Evolutionary conservation across 2,888 invertebrate species (phyloP).

Genomic region (Eupithecia subumbrata): DNA sequence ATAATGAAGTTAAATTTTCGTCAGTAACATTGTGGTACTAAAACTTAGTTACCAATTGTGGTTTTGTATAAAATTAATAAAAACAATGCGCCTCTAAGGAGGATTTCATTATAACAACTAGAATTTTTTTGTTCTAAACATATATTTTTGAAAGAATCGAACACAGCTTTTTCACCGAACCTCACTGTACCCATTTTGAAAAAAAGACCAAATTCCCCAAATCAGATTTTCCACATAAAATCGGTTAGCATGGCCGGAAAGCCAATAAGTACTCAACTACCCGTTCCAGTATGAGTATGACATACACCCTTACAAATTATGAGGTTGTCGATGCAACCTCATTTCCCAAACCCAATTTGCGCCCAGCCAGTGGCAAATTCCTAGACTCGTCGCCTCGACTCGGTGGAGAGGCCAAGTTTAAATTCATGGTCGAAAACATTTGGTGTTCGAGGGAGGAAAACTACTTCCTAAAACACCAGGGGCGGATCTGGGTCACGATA

Average conservation of each 20-base stretch:
- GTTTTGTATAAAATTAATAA: background rate
- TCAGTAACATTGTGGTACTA: background rate
- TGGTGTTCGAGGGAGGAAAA: conserved; percentile 16
- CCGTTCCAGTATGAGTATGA: background rate
- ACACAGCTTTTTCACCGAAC: background rate
- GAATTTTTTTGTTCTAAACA: background rate
- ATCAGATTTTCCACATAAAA: background rate
- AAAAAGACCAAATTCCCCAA: background rate
- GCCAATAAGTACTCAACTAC: conserved; percentile 1
- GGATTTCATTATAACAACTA: background rate
- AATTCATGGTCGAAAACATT: conserved; percentile 32
- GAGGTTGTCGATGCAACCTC: conserved; percentile 2
- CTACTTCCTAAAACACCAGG: conserved; percentile 4
- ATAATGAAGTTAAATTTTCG: too few relatives aligned
- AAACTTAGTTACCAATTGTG: background rate
- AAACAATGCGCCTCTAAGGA: background rate
- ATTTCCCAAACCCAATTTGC: conserved; percentile 27
- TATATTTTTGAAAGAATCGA: background rate
- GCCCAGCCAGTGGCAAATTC: conserved; percentile 25
- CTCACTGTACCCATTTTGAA: background rate
- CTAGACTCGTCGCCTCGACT: too few relatives aligned
- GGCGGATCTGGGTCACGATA: background rate
- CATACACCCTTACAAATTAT: conserved; percentile 8
- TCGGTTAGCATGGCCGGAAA: background rate
- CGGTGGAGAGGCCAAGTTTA: conserved; percentile 28